Evolutionary conservation across 2,888 invertebrate species (phyloP).

Genomic region (Leptopilina myrica): DNA sequence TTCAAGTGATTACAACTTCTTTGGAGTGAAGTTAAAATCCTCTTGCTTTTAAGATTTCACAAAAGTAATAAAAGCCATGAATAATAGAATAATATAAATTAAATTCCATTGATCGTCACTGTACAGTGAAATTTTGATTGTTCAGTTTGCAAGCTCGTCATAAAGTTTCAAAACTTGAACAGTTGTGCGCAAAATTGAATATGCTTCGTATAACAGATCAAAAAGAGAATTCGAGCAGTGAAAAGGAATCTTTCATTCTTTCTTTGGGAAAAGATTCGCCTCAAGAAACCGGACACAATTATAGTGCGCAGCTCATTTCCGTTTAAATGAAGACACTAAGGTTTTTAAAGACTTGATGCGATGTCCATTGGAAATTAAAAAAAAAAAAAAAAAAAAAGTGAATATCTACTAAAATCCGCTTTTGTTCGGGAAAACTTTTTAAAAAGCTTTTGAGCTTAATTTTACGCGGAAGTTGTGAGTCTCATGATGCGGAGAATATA

Average conservation of each 20-base stretch:
- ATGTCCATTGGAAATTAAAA: constrained; percentile 17
- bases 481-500: constrained; percentile 14
- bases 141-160: constrained; percentile 16
- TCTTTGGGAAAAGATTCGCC: constrained; percentile 2
- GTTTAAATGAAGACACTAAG: constrained; percentile 16
- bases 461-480: constrained; percentile 16
- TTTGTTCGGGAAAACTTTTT: constrained; percentile 17
- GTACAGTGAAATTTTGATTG: constrained; percentile 1
- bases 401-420: not conserved
- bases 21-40: constrained; percentile 39
- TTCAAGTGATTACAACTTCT: constrained; percentile 53
- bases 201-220: constrained; percentile 2
- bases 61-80: constrained; percentile 19
- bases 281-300: constrained; percentile 38
- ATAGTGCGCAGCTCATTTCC: constrained; percentile 37
- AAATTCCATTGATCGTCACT: constrained; percentile 2
- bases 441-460: constrained; percentile 15
- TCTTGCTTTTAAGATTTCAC: constrained; percentile 3
- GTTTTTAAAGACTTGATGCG: not conserved
- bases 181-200: constrained; percentile 18
- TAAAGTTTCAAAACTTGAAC: not conserved
- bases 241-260: constrained; percentile 9
- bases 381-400: not conserved
- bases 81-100: constrained; percentile 27
- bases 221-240: not conserved